These are phyloP conservation scores for Eupsilia transversa DNA, from an alignment of 2,888 invertebrate species.

Conservation along the genomic window DNA sequence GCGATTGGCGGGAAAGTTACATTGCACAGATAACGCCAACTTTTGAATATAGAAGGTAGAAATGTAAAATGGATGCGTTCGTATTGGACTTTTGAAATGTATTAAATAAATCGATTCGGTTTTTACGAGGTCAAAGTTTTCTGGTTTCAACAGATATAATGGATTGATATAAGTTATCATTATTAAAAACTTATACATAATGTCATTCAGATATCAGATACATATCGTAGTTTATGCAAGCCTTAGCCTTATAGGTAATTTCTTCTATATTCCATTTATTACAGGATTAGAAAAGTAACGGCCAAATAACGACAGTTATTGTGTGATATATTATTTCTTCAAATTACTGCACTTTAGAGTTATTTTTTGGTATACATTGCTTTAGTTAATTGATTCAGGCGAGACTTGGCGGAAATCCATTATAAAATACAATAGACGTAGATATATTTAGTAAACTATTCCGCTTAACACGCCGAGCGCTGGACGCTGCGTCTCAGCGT, in stretches of 20 bases:
- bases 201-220: neutral
- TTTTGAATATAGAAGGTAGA: constrained; percentile 78
- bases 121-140: constrained; percentile 60
- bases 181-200: constrained; percentile 5
- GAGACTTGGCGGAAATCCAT: too few species aligned
- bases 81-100: constrained; percentile 69
- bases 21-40: constrained; percentile 85
- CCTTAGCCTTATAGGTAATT: neutral
- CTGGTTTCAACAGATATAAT: constrained; percentile 40
- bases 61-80: constrained; percentile 78
- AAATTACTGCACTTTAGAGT: too few species aligned
- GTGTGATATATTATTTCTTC: too few species aligned
- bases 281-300: too few species aligned
- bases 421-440: too few species aligned
- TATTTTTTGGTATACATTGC: too few species aligned
- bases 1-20: constrained; percentile 88
- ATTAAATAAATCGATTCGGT: constrained; percentile 62
- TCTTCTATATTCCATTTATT: too few species aligned
- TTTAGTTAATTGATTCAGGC: too few species aligned
- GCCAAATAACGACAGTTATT: too few species aligned
- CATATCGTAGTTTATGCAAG: neutral
- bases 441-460: too few species aligned
- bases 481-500: too few species aligned
- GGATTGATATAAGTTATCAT: constrained; percentile 7
- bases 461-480: too few species aligned